A percentile compares a stretch with the other conserved stretches of the same genome.
Conservation (phyloP, 2,888 invertebrate genomes). For the Tigriopus californicus region DNA sequence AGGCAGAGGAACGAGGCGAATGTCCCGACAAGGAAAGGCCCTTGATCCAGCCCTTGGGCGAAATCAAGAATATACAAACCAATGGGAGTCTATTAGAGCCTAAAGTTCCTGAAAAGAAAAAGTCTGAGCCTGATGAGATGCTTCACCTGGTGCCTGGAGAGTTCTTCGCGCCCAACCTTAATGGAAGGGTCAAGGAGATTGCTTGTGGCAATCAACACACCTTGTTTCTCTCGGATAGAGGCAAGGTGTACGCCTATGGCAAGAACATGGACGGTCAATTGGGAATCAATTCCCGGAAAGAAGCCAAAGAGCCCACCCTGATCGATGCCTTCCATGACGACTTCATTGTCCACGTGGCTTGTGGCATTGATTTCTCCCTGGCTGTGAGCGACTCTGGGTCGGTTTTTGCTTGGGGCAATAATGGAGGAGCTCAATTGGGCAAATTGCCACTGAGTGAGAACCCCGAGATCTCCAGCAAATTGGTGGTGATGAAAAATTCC, state of each 20-base stretch:
- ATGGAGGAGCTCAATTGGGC: neutral
- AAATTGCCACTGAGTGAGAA: neutral
- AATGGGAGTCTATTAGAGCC: too few relatives aligned
- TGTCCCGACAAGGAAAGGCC: too few relatives aligned
- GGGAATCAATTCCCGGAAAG: slow-evolving; percentile 1
- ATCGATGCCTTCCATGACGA: neutral
- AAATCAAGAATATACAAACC: neutral
- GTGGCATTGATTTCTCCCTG: neutral
- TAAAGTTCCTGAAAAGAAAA: too few relatives aligned
- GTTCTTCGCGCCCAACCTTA: neutral
- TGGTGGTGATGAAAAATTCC: slow-evolving; percentile 1
- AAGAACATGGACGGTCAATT: slow-evolving; percentile 10
- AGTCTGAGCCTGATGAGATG: neutral
- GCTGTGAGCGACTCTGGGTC: neutral
- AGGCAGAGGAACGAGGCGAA: neutral
- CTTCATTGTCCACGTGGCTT: neutral
- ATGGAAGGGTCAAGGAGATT: neutral
- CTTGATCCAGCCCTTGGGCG: neutral
- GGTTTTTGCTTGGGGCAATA: slow-evolving; percentile 14
- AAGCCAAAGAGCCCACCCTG: neutral
- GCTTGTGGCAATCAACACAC: slow-evolving; percentile 13
- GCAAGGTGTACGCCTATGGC: slow-evolving; percentile 2
- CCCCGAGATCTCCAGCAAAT: neutral
- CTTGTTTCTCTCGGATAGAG: neutral
- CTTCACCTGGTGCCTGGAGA: neutral